Base-by-base conservation (phyloP, 2,113 vertebrate genomes). In the Nibea albiflora region DNA sequence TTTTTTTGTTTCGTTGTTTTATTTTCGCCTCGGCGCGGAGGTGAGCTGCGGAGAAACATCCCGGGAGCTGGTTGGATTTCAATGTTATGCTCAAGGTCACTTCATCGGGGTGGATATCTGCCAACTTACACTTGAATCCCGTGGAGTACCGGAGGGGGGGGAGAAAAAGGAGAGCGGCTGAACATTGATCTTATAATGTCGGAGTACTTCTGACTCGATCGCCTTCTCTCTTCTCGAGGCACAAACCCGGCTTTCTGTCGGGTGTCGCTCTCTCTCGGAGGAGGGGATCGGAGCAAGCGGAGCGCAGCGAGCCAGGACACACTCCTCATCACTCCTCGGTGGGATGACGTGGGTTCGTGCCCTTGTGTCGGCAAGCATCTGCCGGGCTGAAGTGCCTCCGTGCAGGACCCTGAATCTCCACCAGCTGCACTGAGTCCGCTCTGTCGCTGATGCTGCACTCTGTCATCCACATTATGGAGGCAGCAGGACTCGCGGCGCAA, bases 21-120 rank as follows among this genome's bases (percentile, higher is more conserved):
- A 39, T 39, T 39, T 39, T 39, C 35, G 35, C 35, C 35, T 39
- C 35, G 39, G 68, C 53, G n/a, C 31, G 20, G 72, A 78, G 26
- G 50, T 63, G 64, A 78, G 70, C 68, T 81, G 69, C 80, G 39
- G 84, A 28, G 9, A 52, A 65, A 62, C 20, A 73, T 73, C 76
- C n/a, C 35, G 5, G 58, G 66, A 81, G 79, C 73, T 50, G 66
- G 17, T 35, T 7, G 39, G 39, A 64, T 53, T 62, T 78, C 70
- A 71, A 56, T 75, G 57, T 67, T 68, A 57, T 6, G 50, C 20
- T 85, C 80, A 79, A 76, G 78, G 88, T 91, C 84, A 78, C 56
- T 35, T 79, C 53, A 52, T 39, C 56, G 0, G 69, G 39, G 61
- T 66, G 78, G 81, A 79, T 79, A 67, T 50, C 62, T 82, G 67